A percentile compares a stretch with the other conserved stretches of the same genome.
Evolutionary conservation across 2,113 vertebrate genomes (phyloP).

Genomic region (Ptychochromis oligacanthus): DNA sequence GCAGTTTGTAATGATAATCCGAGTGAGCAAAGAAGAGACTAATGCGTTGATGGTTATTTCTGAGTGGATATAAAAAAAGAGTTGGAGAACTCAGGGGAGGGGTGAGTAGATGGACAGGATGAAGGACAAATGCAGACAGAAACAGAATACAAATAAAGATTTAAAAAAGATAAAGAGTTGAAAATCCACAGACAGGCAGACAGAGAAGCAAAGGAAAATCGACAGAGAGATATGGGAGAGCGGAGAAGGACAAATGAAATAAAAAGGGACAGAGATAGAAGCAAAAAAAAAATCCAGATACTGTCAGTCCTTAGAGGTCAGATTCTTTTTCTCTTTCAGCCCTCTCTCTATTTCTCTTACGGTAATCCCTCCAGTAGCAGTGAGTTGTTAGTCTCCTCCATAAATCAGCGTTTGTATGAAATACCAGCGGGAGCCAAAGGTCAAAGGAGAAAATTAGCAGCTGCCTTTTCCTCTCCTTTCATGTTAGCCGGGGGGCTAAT

Average conservation of each 20-base stretch:
- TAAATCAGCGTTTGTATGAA: constrained; percentile 79
- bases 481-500: constrained; percentile 78
- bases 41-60: constrained; percentile 1
- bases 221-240: constrained; percentile 13
- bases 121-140: constrained; percentile 35
- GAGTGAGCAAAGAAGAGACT: constrained; percentile 7
- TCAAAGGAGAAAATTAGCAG: constrained; percentile 81
- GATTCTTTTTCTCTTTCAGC: neutral
- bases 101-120: neutral
- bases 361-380: constrained; percentile 68
- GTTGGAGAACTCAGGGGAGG: neutral
- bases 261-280: constrained; percentile 35
- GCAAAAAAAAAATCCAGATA: constrained; percentile 47
- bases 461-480: constrained; percentile 77
- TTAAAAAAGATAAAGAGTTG: constrained; percentile 20
- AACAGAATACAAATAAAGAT: constrained; percentile 33
- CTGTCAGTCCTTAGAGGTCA: constrained; percentile 39
- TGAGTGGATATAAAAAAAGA: constrained; percentile 1
- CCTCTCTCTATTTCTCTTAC: constrained; percentile 33
- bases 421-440: constrained; percentile 77
- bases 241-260: constrained; percentile 38
- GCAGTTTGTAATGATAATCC: constrained; percentile 10
- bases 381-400: constrained; percentile 67
- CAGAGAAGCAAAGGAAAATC: constrained; percentile 24
- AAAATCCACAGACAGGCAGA: constrained; percentile 33